Percentiles rank a stretch among this genome's conserved stretches.
phyloP scores from a whole-genome alignment of 1,140 invertebrate species.

The Leptoteleia sp. region DNA sequence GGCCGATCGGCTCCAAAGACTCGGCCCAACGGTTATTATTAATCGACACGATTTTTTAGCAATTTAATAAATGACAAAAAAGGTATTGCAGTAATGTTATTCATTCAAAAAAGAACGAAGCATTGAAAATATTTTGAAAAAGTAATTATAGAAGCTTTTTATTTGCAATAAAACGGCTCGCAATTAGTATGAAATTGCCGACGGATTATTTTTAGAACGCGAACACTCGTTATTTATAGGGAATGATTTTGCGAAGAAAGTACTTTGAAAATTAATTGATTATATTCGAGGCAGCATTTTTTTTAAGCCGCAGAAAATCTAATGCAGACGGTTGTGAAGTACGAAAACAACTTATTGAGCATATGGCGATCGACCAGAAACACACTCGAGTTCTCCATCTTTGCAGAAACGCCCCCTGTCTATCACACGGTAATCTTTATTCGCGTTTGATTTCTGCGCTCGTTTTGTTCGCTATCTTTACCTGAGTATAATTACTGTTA shows the following conservation, averaged over 20 bases:
- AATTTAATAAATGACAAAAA: constrained; percentile 60
- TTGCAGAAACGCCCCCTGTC: constrained; percentile 78
- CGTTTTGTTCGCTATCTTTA: constrained; percentile 66
- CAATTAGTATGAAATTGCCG: constrained; percentile 7
- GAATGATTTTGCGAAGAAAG: not conserved
- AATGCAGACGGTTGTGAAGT: constrained; percentile 47
- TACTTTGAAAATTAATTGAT: not conserved
- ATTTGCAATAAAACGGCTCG: not conserved
- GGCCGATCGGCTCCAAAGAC: constrained; percentile 66
- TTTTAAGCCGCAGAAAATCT: constrained; percentile 8
- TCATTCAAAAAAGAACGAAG: constrained; percentile 7
- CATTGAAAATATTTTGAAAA: constrained; percentile 14
- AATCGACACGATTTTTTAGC: constrained; percentile 68
- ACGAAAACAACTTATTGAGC: constrained; percentile 53
- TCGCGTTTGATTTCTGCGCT: constrained; percentile 70
- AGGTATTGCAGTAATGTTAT: constrained; percentile 34
- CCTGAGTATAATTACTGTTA: constrained; percentile 75
- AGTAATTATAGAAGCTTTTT: constrained; percentile 8
- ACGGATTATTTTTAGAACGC: constrained; percentile 17
- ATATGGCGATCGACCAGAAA: constrained; percentile 72
- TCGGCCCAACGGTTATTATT: constrained; percentile 66
- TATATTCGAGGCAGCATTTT: no score
- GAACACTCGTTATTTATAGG: not conserved
- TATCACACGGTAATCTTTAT: constrained; percentile 78
- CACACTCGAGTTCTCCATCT: constrained; percentile 72